Evolutionary conservation across 2,888 invertebrate species (phyloP), one percentile per base, ranked within the genome.

Genomic region (Pseudanteris insignis): DNA sequence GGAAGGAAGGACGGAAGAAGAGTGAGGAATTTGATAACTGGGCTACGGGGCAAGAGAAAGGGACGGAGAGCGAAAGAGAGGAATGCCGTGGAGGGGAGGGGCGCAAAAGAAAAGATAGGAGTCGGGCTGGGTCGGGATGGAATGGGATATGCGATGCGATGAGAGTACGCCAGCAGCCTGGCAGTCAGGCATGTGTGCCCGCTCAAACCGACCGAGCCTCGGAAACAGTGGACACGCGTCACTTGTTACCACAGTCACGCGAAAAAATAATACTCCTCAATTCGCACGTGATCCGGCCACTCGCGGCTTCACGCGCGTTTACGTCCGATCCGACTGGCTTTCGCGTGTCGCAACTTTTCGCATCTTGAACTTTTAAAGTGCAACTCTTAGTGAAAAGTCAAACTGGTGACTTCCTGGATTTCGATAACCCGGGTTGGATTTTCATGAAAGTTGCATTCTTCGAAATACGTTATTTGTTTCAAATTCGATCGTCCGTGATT

Each of bases 171-270:
- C 25, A 54, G 43, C 60, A 44, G 53, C 51, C 44, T 47, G 43
- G 24, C 59, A 60, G 60, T 47, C 48, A 53, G 48, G 60, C 60
- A 60, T 54, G 60, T 60, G 53, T 60, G 34, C 29, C 53, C 37
- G 53, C 37, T 29, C 32, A 30, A 48, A 58, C 58, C 71, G 69
- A 70, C 72, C 72, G 70, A 67, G 71, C 30, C 24, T 70, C 69
- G 70, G 75, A 70, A 71, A 70, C 77, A 78, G 78, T 79, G 78
- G 75, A 74, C 77, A 75, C 77, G 77, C 78, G 78, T 73, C 76
- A 69, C 69, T 74, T 75, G 72, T 67, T 50, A 67, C 63, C 48
- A 37, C 37, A 48, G 41, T 11, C 58, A 51, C 43, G 43, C 57
- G 32, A 58, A 50, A 30, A 18, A 18, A 18, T 18, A 4, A 28